These are phyloP conservation scores for Agonopterix arenella DNA, from an alignment of 2,888 invertebrate genomes.

Conservation along the genomic window DNA sequence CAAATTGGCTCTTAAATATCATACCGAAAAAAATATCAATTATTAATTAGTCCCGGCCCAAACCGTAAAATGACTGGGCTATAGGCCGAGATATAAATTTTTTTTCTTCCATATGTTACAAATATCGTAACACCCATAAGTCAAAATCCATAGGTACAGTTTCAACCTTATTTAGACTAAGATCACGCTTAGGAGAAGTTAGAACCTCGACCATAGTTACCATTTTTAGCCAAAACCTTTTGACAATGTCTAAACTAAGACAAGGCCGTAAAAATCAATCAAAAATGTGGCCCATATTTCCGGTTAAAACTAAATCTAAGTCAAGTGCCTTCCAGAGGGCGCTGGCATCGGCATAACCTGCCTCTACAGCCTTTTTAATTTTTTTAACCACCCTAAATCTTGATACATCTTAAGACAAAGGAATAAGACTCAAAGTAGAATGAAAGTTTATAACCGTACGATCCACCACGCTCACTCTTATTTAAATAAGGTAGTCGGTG, in stretches of 20 bases:
- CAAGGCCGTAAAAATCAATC: slow-evolving; percentile 36
- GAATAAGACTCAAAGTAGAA: slow-evolving; percentile 37
- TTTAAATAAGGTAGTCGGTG: slow-evolving; percentile 73
- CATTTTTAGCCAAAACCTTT: too few species aligned
- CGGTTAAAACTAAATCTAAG: slow-evolving; percentile 55
- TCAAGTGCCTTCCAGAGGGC: slow-evolving; percentile 52
- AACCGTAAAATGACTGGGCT: too few species aligned
- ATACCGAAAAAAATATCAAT: too few species aligned
- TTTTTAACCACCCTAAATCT: slow-evolving; percentile 27
- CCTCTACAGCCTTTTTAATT: slow-evolving; percentile 44
- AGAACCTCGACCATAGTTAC: too few species aligned
- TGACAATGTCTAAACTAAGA: slow-evolving; percentile 8
- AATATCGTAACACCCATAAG: too few species aligned
- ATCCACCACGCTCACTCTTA: slow-evolving; percentile 60
- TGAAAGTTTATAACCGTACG: slow-evolving; percentile 14
- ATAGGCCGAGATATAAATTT: too few species aligned
- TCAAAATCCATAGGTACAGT: too few species aligned
- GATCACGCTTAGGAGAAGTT: too few species aligned
- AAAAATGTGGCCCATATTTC: slow-evolving; percentile 51
- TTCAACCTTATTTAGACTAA: too few species aligned
- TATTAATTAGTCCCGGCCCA: too few species aligned
- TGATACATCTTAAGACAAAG: slow-evolving; percentile 26
- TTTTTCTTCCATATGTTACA: too few species aligned
- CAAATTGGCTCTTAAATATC: too few species aligned
- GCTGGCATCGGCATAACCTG: slow-evolving; percentile 50